Base-by-base conservation (phyloP, 2,888 invertebrate genomes). In the Vandiemenella viatica region DNA sequence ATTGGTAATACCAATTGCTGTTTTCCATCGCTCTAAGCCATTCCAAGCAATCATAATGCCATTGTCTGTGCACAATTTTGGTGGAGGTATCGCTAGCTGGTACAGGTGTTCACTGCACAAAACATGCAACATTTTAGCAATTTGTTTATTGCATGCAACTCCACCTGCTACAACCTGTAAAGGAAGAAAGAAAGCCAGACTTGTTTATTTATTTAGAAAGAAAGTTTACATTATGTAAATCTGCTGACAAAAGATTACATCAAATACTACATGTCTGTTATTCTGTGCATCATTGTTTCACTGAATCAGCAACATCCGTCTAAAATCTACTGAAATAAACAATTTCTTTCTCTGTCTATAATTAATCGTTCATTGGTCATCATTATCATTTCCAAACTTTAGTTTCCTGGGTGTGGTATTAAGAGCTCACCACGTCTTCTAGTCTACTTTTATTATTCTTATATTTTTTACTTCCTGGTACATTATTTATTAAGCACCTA, bases 41-140 rank as follows among this genome's bases (percentile, higher is more conserved):
- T 95, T 95, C 95, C 97, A 97, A 16, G 97, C 97, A 59, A 98
- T 89, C 98, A 98, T 98, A 23, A 93, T 77, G 6, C 97, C 98
- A 74, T 98, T 98, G 65, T 98, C 98, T 0, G 92, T 93, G 64
- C 98, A 98, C 8, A 92, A 73, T 60, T 76, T 73, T 18, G 83
- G 79, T 3, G 90, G 85, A 13, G 96, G 93, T 50, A 85, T 75
- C 49, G 77, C 70, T 4, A 88, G 69, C 60, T 69, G 70, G 59
- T 78, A 88, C 1, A 73, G 75, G 59, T 74, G 71, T 57, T 77
- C 71, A 15, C 71, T 60, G 56, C 87, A 83, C 53, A 93, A 63
- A 43, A 77, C 67, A 59, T 74, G 60, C 16, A 98, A 67, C 45
- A 80, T 78, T 55, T 74, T 68, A 45, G 77, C 78, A 46, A 97